Conservation (phyloP, 1,140 invertebrate genomes). For the Triops cancriformis region DNA sequence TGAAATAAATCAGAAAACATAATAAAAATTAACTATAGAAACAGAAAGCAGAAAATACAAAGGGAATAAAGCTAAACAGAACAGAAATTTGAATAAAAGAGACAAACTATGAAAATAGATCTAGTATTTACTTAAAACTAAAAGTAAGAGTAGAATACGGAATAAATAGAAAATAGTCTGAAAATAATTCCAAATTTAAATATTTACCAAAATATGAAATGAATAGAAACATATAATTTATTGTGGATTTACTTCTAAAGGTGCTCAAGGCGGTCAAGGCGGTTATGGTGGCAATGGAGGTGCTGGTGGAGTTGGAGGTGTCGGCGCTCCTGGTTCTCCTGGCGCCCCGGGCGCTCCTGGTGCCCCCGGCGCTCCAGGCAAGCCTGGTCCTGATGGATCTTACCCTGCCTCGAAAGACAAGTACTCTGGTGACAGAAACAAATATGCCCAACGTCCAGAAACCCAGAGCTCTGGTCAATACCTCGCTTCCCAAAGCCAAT, state of each 20-base stretch:
- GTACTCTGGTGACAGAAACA: background rate
- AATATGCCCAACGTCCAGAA: background rate
- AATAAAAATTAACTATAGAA: too few species aligned
- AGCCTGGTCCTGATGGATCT: conserved; percentile 28
- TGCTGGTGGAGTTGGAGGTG: conserved; percentile 27
- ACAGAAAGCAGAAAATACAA: too few species aligned
- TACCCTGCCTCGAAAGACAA: background rate
- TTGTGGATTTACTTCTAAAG: background rate
- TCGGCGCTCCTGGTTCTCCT: conserved; percentile 29
- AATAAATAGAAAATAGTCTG: too few species aligned
- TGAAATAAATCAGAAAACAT: too few species aligned
- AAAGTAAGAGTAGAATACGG: too few species aligned
- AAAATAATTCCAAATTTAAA: too few species aligned
- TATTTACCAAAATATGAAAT: too few species aligned
- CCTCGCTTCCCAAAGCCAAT: background rate
- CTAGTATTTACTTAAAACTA: too few species aligned
- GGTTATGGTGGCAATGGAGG: conserved; percentile 27
- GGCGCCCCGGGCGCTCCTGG: conserved; percentile 26
- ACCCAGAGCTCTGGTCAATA: background rate
- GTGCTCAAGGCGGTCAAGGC: conserved; percentile 27
- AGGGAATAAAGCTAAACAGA: too few species aligned
- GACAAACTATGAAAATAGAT: too few species aligned
- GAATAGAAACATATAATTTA: too few species aligned
- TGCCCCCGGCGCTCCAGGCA: conserved; percentile 27
- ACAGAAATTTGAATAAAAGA: too few species aligned